Conservation (phyloP, 2,888 invertebrate genomes). For the Lepetodrilus schrolli region DNA sequence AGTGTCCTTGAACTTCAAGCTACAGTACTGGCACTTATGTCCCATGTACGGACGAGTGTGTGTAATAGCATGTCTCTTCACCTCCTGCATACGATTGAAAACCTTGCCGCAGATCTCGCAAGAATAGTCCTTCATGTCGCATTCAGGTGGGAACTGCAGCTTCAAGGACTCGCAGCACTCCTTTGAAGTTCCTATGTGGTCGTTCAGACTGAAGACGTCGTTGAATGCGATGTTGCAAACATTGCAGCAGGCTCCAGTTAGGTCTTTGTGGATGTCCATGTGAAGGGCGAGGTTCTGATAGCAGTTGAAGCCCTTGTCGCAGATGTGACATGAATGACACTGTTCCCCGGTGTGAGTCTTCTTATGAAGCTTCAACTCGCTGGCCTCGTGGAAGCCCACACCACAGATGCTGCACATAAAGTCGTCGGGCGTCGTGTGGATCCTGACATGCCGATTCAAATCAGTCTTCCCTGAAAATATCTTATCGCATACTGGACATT, state of each 20-base stretch:
- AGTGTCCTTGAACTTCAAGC: background rate
- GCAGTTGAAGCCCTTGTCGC: background rate
- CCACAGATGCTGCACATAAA: background rate
- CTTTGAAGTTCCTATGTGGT: background rate
- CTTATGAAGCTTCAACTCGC: background rate
- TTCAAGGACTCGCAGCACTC: no score
- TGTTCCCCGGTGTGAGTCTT: background rate
- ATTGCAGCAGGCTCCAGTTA: background rate
- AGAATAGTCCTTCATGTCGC: no score
- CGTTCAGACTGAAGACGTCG: background rate
- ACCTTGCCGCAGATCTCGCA: background rate
- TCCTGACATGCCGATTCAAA: background rate
- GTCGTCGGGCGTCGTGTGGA: background rate
- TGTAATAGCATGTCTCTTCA: background rate
- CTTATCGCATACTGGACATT: background rate
- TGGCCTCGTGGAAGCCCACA: background rate
- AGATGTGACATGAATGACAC: background rate
- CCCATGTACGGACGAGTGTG: background rate
- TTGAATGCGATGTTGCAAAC: background rate
- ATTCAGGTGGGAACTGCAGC: no score
- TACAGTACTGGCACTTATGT: background rate
- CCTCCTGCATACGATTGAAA: background rate
- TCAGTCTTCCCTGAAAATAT: background rate
- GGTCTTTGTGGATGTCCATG: background rate
- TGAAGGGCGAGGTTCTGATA: background rate